Percentiles rank a stretch among this genome's conserved stretches.
phyloP scores from a whole-genome alignment of 2,888 invertebrate genomes.

The Cephus nigrinus region DNA sequence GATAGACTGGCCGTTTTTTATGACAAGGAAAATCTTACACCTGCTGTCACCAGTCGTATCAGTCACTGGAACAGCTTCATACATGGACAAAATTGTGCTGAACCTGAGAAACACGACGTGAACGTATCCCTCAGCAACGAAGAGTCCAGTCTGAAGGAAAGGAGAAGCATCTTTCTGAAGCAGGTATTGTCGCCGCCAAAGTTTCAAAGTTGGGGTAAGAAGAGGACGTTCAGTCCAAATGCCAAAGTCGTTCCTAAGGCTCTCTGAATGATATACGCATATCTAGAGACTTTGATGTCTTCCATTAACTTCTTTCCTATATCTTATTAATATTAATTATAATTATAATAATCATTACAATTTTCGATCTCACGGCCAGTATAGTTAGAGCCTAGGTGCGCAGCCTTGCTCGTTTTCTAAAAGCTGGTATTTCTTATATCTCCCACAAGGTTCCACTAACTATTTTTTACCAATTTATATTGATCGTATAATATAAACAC shows the following conservation, averaged over 20 bases:
- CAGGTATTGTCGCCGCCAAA: constrained; percentile 72
- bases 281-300: not conserved
- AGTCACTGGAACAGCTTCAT: constrained; percentile 36
- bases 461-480: not conserved
- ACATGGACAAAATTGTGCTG: constrained; percentile 27
- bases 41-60: constrained; percentile 36
- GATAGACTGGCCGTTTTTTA: constrained; percentile 23
- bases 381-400: not conserved
- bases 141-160: constrained; percentile 67
- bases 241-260: constrained; percentile 42
- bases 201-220: constrained; percentile 65
- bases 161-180: constrained; percentile 70
- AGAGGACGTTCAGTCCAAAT: constrained; percentile 48
- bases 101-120: constrained; percentile 34
- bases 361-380: constrained; percentile 28
- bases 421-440: not conserved
- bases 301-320: not conserved
- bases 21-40: constrained; percentile 56
- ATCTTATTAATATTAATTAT: constrained; percentile 16
- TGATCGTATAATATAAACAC: not conserved
- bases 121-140: constrained; percentile 27
- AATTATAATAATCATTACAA: not conserved
- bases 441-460: not conserved
- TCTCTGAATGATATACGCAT: constrained; percentile 16
- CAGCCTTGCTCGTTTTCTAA: not conserved